Percentiles rank a stretch among this genome's conserved stretches.
phyloP scores from a whole-genome alignment of 2,113 vertebrate genomes.

The Malurus melanocephalus region DNA sequence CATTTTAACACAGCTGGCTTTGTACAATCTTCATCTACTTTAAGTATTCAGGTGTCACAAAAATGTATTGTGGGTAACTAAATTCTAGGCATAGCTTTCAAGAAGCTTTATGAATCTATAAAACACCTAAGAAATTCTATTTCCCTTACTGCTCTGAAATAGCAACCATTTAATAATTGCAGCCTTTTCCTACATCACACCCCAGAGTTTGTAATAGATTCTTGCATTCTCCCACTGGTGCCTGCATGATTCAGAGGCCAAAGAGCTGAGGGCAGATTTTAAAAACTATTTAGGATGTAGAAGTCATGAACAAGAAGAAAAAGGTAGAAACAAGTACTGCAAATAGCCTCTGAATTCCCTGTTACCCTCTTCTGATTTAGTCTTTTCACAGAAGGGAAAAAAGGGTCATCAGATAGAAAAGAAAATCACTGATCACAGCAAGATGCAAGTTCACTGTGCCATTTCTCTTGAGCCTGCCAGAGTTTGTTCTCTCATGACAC shows the following conservation, averaged over 20 bases:
- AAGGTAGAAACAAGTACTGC: background rate
- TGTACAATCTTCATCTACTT: background rate
- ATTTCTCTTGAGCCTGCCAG: background rate
- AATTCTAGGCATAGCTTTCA: background rate
- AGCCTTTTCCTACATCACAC: background rate
- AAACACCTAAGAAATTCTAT: background rate
- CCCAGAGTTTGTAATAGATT: background rate
- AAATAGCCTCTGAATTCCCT: background rate
- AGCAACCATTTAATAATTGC: background rate
- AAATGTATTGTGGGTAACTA: background rate
- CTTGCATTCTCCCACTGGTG: background rate
- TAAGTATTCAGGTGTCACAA: background rate
- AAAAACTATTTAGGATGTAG: background rate
- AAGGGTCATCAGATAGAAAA: background rate
- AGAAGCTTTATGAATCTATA: background rate
- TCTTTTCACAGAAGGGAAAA: background rate
- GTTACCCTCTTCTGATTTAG: background rate
- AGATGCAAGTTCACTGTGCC: background rate
- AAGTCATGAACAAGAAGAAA: background rate
- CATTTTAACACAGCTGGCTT: background rate
- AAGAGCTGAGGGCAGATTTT: background rate
- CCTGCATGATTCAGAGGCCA: background rate
- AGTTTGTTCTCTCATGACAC: background rate
- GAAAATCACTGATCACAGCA: background rate
- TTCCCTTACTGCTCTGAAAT: background rate